phyloP scores from a whole-genome alignment of 2,113 vertebrate species.

The Atractosteus spatula region DNA sequence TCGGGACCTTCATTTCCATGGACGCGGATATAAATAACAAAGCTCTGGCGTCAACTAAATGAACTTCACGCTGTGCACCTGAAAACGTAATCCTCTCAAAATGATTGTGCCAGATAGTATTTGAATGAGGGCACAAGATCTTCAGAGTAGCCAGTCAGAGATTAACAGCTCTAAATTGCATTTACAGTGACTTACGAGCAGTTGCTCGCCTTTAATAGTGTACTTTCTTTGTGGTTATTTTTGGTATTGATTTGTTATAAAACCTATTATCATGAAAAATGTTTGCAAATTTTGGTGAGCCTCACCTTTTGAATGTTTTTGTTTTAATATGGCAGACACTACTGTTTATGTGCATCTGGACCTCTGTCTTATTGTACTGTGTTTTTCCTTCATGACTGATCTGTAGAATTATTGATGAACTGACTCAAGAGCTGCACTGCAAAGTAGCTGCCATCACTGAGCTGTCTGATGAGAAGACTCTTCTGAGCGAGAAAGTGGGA shows the following conservation, averaged over 20 bases:
- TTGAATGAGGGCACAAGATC: not conserved
- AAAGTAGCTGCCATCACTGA: conserved; percentile 67
- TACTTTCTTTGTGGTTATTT: not conserved
- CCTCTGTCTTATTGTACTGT: too few species aligned
- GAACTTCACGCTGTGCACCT: not conserved
- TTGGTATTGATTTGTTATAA: not conserved
- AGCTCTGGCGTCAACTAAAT: too few species aligned
- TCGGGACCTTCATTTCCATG: not conserved
- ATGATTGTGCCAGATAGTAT: not conserved
- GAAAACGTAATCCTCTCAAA: too few species aligned
- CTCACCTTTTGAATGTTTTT: too few species aligned
- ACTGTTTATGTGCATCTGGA: too few species aligned
- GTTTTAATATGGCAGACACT: too few species aligned
- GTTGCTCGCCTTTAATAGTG: too few species aligned
- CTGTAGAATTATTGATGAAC: conserved; percentile 71
- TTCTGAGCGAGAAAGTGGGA: conserved; percentile 43
- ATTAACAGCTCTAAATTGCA: not conserved
- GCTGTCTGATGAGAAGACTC: conserved; percentile 64
- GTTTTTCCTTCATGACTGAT: conserved; percentile 5
- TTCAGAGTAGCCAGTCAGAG: not conserved
- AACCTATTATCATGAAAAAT: too few species aligned
- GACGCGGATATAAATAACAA: too few species aligned
- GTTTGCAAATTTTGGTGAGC: too few species aligned
- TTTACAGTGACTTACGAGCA: too few species aligned
- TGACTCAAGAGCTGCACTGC: conserved; percentile 64